A percentile compares a stretch with the other conserved stretches of the same genome.
These are phyloP conservation scores for Tipula vernalis DNA, from an alignment of 2,888 invertebrate species.

Conservation along the genomic window DNA sequence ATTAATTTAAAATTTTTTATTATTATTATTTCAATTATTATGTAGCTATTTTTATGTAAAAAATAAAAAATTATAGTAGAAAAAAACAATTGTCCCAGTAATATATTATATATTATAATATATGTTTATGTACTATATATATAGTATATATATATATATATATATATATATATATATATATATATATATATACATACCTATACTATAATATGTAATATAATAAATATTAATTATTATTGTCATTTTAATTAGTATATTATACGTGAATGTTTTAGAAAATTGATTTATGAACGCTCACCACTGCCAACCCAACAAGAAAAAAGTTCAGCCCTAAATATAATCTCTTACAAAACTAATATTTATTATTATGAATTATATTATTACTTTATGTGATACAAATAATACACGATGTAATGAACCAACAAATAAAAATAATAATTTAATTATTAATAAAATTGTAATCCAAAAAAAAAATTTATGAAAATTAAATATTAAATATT, in stretches of 20 bases:
- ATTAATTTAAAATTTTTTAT: background rate
- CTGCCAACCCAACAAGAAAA: background rate
- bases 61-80: background rate
- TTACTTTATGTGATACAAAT: background rate
- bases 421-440: background rate
- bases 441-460: background rate
- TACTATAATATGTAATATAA: background rate
- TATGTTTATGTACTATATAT: background rate
- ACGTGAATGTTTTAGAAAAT: background rate
- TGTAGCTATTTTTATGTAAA: background rate
- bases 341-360: background rate
- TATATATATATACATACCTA: background rate
- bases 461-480: background rate
- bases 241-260: background rate
- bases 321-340: background rate
- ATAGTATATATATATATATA: background rate
- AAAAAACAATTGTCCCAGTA: background rate
- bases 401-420: background rate
- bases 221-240: background rate
- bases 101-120: background rate
- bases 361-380: background rate
- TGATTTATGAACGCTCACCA: background rate
- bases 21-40: background rate
- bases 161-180: background rate
- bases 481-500: background rate